Evolutionary conservation across 2,797 vertebrate genomes (phyloP), one percentile per base, ranked within the genome.

Genomic region (Ciconia nigra): DNA sequence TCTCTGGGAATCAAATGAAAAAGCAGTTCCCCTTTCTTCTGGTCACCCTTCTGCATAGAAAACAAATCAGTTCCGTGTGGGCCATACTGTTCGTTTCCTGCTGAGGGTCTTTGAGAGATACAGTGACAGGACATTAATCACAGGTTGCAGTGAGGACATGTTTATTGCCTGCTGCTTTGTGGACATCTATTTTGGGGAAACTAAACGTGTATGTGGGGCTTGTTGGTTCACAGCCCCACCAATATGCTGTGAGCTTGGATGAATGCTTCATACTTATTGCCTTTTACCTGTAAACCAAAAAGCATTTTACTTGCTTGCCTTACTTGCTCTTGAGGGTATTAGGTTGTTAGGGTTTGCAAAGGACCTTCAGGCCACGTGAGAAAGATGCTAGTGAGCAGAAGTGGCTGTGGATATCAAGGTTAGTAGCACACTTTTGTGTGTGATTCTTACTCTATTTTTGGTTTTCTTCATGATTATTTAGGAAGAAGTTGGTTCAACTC

Each of bases 21-120:
- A 71, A 51, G 71, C 66, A 74, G n/a, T 84, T 92, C 73, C 65
- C 24, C n/a, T 93, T 87, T 90, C 44, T 74, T 41, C 47, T 84
- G 77, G 39, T 44, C 54, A 39, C 47, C 26, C 31, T 93, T 37
- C 47, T 80, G 72, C 22, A 9, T 13, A 26, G 76, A 59, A 65
- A 35, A 13, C 21, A 11, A 15, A 33, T 11, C 5, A 1, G 61
- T 61, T 78, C 83, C 55, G 26, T 8, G 42, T 6, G 63, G 49
- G 44, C 61, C 7, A 17, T 9, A 1, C 35, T 13, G 26, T 10
- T 46, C 3, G 4, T 20, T 28, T 55, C 46, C 42, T 39, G 42
- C 73, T 24, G 61, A 24, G 73, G 44, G 35, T n/a, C 69, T 69
- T 28, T 8, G 76, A 28, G 74, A 29, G 55, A 4, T 19, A 2